Conservation (phyloP, 2,797 vertebrate species). For the Coccyzus lansbergi region DNA sequence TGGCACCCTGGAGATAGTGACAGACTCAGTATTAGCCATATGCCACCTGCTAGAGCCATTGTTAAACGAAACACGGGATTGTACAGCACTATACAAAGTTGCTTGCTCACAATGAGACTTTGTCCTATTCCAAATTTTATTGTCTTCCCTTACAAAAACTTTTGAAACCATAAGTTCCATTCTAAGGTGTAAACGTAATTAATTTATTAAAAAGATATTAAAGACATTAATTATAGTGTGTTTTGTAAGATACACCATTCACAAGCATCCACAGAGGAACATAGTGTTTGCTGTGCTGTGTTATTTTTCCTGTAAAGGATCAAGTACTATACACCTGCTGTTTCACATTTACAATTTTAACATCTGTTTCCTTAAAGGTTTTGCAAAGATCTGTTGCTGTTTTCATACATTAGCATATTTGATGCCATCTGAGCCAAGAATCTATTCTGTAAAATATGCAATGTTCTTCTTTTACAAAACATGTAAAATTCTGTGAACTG, state of each 20-base stretch:
- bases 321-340: background rate
- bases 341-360: background rate
- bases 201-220: conserved; percentile 10
- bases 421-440: background rate
- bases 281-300: background rate
- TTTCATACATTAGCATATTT: background rate
- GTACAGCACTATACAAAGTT: conserved; percentile 83
- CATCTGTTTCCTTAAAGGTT: conserved; percentile 41
- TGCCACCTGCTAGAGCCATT: conserved; percentile 91
- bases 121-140: background rate
- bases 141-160: background rate
- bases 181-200: background rate
- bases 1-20: conserved; percentile 73
- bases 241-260: conserved; percentile 7
- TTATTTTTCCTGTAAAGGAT: background rate
- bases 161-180: conserved; percentile 73
- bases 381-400: background rate
- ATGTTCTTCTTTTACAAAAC: background rate
- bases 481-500: background rate
- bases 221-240: conserved; percentile 58
- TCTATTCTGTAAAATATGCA: background rate
- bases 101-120: conserved; percentile 66
- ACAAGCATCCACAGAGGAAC: background rate
- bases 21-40: conserved; percentile 69
- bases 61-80: conserved; percentile 73